phyloP scores from a whole-genome alignment of 2,888 invertebrate genomes.

The Augochlorella aurata region DNA sequence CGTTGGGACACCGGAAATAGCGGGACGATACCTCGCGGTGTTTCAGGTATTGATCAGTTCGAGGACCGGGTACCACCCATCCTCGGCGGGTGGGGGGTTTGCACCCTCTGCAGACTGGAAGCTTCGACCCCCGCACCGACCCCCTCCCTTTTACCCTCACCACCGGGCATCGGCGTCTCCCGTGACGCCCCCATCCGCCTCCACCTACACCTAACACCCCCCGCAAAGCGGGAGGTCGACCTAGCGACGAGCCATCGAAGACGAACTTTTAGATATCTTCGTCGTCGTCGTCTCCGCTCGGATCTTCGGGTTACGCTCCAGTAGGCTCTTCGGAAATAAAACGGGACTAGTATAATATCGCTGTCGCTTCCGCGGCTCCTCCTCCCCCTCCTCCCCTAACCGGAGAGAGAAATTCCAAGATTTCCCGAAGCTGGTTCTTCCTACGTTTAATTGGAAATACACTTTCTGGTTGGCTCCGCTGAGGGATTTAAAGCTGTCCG shows the following conservation, averaged over 20 bases:
- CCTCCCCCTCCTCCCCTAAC: not conserved
- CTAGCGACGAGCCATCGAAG: constrained; percentile 61
- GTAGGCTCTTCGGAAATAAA: constrained; percentile 57
- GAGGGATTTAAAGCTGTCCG: constrained; percentile 2
- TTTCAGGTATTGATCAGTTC: constrained; percentile 83
- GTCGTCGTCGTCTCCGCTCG: constrained; percentile 54
- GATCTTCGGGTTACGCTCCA: constrained; percentile 67
- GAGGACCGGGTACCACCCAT: constrained; percentile 77
- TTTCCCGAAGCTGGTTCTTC: constrained; percentile 15
- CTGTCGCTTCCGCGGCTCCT: constrained; percentile 29
- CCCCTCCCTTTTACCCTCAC: constrained; percentile 47
- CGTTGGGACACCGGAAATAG: constrained; percentile 80
- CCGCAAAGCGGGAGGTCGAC: constrained; percentile 39
- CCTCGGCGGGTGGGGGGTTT: constrained; percentile 53
- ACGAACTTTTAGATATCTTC: constrained; percentile 71
- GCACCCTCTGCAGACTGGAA: constrained; percentile 63
- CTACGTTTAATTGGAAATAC: constrained; percentile 39
- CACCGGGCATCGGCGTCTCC: constrained; percentile 34
- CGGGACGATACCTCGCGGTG: constrained; percentile 81
- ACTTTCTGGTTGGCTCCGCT: constrained; percentile 6
- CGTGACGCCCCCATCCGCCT: constrained; percentile 57
- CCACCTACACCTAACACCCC: constrained; percentile 36
- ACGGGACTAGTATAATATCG: constrained; percentile 44
- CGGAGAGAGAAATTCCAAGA: constrained; percentile 18
- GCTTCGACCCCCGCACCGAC: constrained; percentile 61